A percentile compares a stretch with the other conserved stretches of the same genome.
Conservation (phyloP, 1,140 invertebrate species). For the Drosophila kikkawai region DNA sequence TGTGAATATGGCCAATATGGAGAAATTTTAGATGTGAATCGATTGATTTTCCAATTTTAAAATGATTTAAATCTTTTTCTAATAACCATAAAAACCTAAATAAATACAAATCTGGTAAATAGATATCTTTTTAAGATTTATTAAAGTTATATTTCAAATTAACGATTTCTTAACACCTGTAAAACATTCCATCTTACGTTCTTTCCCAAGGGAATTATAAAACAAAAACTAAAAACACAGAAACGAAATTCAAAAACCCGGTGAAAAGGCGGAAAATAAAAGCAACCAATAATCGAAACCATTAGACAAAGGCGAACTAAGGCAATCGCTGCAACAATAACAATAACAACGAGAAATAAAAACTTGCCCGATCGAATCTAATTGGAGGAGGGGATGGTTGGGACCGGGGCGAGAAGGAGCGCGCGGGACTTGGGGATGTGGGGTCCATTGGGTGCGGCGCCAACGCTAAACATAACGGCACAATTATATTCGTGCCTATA, state of each 20-base stretch:
- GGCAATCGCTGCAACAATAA: constrained; percentile 29
- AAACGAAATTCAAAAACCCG: constrained; percentile 22
- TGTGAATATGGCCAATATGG: constrained; percentile 52
- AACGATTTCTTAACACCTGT: too few relatives aligned
- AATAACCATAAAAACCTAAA: too few relatives aligned
- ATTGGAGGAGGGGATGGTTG: constrained; percentile 39
- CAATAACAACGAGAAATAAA: constrained; percentile 40
- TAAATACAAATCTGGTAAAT: too few relatives aligned
- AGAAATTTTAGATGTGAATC: not conserved
- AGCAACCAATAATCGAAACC: constrained; percentile 60
- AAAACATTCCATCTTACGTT: too few relatives aligned
- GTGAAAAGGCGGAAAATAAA: constrained; percentile 36
- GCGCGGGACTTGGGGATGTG: not conserved
- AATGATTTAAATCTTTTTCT: too few relatives aligned
- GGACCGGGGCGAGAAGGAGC: not conserved
- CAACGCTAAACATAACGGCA: constrained; percentile 75
- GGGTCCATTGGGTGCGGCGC: constrained; percentile 69
- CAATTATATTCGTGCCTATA: constrained; percentile 57
- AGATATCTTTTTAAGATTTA: too few relatives aligned
- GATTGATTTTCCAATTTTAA: too few relatives aligned
- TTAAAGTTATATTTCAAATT: too few relatives aligned
- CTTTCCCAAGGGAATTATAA: constrained; percentile 32
- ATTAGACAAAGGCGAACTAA: constrained; percentile 66
- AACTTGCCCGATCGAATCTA: constrained; percentile 45
- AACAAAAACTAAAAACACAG: constrained; percentile 1